phyloP scores from a whole-genome alignment of 2,797 vertebrate genomes.

The Chiloscyllium punctatum region DNA sequence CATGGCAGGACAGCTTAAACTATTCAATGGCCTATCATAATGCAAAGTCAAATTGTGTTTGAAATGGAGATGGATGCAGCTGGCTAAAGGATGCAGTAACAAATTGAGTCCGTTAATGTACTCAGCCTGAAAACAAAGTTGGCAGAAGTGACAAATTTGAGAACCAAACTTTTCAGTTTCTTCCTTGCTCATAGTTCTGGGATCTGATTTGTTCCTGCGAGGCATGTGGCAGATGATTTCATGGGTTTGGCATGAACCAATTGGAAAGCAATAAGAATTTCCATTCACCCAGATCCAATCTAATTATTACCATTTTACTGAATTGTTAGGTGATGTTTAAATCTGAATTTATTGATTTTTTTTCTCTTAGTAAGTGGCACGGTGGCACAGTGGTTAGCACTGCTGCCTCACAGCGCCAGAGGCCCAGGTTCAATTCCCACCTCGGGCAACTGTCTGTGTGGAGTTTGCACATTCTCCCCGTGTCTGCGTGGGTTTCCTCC shows the following conservation, averaged over 20 bases:
- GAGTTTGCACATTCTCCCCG: too few species aligned
- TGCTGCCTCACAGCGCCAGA: too few species aligned
- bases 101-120: neutral
- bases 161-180: neutral
- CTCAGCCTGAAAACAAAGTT: neutral
- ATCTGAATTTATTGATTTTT: neutral
- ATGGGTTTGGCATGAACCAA: neutral
- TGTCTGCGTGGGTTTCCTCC: too few species aligned
- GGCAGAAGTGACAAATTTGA: neutral
- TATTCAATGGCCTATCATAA: neutral
- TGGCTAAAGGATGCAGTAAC: neutral
- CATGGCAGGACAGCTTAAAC: neutral
- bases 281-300: neutral
- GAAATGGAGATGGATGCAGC: neutral
- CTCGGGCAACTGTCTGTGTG: too few species aligned
- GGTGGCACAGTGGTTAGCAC: too few species aligned
- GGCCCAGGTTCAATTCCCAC: too few species aligned
- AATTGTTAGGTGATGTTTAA: neutral
- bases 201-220: neutral
- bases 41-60: neutral
- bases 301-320: neutral
- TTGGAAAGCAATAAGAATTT: neutral
- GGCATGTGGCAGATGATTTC: neutral
- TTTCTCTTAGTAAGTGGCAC: neutral
- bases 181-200: neutral